Base-by-base conservation (phyloP, 2,888 invertebrate species). In the Tanypteryx hageni region DNA sequence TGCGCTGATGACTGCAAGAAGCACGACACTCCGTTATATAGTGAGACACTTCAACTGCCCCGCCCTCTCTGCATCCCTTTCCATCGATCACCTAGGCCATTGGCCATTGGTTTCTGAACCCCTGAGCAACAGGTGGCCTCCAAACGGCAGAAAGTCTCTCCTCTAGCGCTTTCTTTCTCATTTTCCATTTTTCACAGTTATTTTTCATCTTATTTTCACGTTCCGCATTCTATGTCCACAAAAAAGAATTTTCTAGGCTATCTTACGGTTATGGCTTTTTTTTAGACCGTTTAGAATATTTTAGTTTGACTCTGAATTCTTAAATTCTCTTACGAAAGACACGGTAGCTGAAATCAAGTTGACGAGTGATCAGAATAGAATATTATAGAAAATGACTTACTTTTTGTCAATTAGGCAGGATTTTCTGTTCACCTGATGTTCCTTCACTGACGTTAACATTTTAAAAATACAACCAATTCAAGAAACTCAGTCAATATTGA, bases 111-210 rank as follows among this genome's bases (percentile, higher is more conserved):
- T 44, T 7, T 57, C n/a, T 44, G 83, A 83, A 83, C 83, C 83
- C 83, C 31, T 59, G 59, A 61, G 86, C 61, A 59, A 86, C 59
- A 13, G 27, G 59, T 61, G 86, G 61, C 86, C 86, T 86, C 86
- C 59, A 86, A 86, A 86, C 14, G 27, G 59, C 27, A 59, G 27
- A 14, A 68, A 68, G 68, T 18, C 9, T n/a, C 68, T 8, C 7
- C n/a, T n/a, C 68, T 44, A 44, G 44, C 44, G 44, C 9, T 68
- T n/a, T 68, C n/a, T 9, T n/a, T 68, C 68, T 68, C 68, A 68
- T 18, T 11, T 68, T 64, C 64, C 64, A 9, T 16, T 64, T 64
- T 14, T n/a, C 64, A 64, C 64, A 64, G 9, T 68, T 68, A n/a
- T 68, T n/a, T 68, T 68, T 68, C 68, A 3, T 68, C 10, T 68